These are phyloP conservation scores for Macrotus californicus DNA, from an alignment of 2,113 vertebrate species.

Conservation along the genomic window DNA sequence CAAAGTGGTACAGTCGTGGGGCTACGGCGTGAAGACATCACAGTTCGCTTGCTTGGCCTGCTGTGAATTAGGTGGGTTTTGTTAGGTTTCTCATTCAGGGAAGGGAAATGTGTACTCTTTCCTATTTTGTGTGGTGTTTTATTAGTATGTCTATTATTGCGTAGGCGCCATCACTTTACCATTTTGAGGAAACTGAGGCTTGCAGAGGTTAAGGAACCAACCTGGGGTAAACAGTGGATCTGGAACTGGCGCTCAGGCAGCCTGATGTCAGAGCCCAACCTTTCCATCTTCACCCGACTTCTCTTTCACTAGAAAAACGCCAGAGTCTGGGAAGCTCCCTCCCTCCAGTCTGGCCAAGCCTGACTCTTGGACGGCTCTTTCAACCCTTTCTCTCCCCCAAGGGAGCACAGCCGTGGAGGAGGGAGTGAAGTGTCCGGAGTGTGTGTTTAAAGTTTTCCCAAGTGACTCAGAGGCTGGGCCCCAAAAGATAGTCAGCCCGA, in stretches of 20 bases:
- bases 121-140: neutral
- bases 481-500: neutral
- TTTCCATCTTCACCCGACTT: neutral
- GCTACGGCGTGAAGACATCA: rapidly evolving
- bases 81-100: neutral
- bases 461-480: constrained; percentile 28
- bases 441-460: constrained; percentile 4
- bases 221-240: neutral
- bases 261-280: neutral
- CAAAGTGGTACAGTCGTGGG: rapidly evolving
- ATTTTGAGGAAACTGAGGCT: neutral
- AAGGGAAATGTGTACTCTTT: neutral
- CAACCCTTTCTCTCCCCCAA: neutral
- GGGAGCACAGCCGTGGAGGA: neutral
- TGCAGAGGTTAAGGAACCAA: neutral
- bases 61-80: neutral
- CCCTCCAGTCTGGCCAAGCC: neutral
- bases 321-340: neutral
- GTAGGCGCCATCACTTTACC: rapidly evolving
- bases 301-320: neutral
- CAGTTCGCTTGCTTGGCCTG: neutral
- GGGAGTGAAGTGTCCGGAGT: neutral
- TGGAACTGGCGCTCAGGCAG: neutral
- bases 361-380: neutral
- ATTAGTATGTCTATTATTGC: neutral